phyloP scores from a whole-genome alignment of 2,888 invertebrate species.

The Brassicogethes aeneus region DNA sequence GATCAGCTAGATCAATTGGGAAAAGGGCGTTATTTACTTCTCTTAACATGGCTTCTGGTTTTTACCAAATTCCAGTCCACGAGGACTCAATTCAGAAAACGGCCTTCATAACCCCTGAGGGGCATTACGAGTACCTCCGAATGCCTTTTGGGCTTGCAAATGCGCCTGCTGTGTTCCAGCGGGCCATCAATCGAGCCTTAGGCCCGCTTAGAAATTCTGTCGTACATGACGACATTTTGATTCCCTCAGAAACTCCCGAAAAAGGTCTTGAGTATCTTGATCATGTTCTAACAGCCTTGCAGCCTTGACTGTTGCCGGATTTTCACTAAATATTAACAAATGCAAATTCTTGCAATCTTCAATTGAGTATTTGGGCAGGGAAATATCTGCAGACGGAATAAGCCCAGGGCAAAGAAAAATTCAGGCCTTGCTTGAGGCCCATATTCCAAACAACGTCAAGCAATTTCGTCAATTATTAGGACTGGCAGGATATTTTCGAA shows the following conservation, averaged over 20 bases:
- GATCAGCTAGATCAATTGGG: constrained; percentile 21
- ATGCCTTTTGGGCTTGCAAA: constrained; percentile 33
- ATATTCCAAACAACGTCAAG: constrained; percentile 15
- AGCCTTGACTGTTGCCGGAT: constrained; percentile 6
- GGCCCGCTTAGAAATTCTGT: constrained; percentile 9
- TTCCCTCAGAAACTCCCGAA: constrained; percentile 15
- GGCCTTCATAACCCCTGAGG: too few relatives aligned
- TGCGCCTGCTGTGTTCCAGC: constrained; percentile 29
- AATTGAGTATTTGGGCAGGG: constrained; percentile 9
- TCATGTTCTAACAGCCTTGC: constrained; percentile 8
- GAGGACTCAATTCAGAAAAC: constrained; percentile 17
- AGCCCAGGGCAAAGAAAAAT: constrained; percentile 1
- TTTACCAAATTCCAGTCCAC: constrained; percentile 28
- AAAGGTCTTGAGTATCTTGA: constrained; percentile 12
- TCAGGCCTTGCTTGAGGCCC: constrained; percentile 11
- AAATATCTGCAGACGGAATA: constrained; percentile 8
- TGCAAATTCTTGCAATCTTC: too few relatives aligned
- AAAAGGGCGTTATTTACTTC: constrained; percentile 18
- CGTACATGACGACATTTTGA: constrained; percentile 20
- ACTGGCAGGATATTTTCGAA: constrained; percentile 23
- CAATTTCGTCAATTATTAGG: constrained; percentile 23
- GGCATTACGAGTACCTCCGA: constrained; percentile 27
- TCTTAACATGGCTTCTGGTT: constrained; percentile 24
- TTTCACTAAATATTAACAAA: constrained; percentile 8
- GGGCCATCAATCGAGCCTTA: constrained; percentile 17